Base-by-base conservation (phyloP, 2,113 vertebrate genomes). In the Austrofundulus limnaeus region DNA sequence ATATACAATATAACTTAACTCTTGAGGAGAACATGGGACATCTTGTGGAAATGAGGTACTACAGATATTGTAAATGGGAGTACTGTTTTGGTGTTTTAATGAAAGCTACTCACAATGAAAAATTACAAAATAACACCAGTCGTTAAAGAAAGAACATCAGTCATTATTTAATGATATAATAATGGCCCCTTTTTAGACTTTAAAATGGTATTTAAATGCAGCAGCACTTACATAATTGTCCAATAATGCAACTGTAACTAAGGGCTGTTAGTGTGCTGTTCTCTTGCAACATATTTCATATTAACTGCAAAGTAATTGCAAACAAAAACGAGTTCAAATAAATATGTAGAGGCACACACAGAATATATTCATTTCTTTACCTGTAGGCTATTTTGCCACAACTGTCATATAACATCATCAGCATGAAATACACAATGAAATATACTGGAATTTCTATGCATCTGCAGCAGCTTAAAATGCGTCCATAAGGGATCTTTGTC, bases 201-300 rank as follows among this genome's bases (percentile, higher is more conserved):
- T 54, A 70, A 5, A 70, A 75, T 54, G 11, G n/a, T 2, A 0
- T 61, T 70, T 60, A 69, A 67, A 68, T 49, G 20, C 38, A 28
- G 28, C 43, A 16, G 20, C 25, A 28, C 15, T 78, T 20, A 37
- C n/a, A 20, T 46, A 59, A 78, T 11, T 47, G 41, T 45, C 41
- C 16, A 38, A 47, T 75, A 55, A 58, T 66, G 20, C 48, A 45
- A 53, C 21, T 21, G 8, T 16, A 14, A 12, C 43, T 31, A 4
- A 61, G 34, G 43, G n/a, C 46, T n/a, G 37, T 41, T 52, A 38
- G 48, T 54, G 12, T 43, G 48, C 23, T 52, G 14, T 31, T 50
- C 12, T 41, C 34, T 50, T 49, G 2, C 46, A 63, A 57, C 46
- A 60, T 62, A 38, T 70, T 70, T 77, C 34, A 73, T 24, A 46